These are phyloP conservation scores for Drosophila villosipedis DNA, from an alignment of 2,888 invertebrate species.

Conservation along the genomic window DNA sequence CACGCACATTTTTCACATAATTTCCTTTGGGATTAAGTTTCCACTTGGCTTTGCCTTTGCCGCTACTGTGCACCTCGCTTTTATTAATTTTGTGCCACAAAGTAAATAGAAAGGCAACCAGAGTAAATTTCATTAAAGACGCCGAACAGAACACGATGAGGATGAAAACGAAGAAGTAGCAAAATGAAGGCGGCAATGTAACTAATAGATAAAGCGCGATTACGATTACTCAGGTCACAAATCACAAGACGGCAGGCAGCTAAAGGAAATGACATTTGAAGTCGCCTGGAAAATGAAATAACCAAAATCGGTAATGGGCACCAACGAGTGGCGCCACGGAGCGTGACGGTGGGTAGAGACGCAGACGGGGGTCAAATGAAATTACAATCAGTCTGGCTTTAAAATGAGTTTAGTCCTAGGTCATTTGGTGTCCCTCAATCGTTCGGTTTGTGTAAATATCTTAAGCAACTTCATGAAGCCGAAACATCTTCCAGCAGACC, in stretches of 20 bases:
- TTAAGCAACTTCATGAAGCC: conserved; percentile 37
- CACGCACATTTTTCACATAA: conserved; percentile 78
- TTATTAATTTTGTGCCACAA: conserved; percentile 74
- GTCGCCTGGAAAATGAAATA: conserved; percentile 70
- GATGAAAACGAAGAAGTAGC: conserved; percentile 6
- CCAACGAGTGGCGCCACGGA: conserved; percentile 26
- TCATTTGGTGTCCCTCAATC: conserved; percentile 21
- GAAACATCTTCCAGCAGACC: conserved; percentile 20
- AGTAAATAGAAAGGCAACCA: conserved; percentile 71
- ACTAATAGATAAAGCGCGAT: conserved; percentile 75
- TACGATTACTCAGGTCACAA: conserved; percentile 70
- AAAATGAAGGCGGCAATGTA: conserved; percentile 54
- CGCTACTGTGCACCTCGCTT: conserved; percentile 51
- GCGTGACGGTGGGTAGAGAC: not conserved
- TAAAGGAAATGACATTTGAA: conserved; percentile 73
- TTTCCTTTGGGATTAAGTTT: conserved; percentile 78
- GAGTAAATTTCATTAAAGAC: conserved; percentile 76
- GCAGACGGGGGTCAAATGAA: conserved; percentile 52
- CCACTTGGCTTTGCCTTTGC: conserved; percentile 62
- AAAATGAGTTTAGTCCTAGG: conserved; percentile 59
- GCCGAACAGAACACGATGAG: conserved; percentile 23
- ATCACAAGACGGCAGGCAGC: conserved; percentile 47
- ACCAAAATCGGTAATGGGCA: conserved; percentile 66
- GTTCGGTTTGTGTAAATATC: conserved; percentile 19
- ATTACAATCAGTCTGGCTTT: conserved; percentile 76